Evolutionary conservation across 2,797 vertebrate species (phyloP).

Genomic region (Phoebastria nigripes): DNA sequence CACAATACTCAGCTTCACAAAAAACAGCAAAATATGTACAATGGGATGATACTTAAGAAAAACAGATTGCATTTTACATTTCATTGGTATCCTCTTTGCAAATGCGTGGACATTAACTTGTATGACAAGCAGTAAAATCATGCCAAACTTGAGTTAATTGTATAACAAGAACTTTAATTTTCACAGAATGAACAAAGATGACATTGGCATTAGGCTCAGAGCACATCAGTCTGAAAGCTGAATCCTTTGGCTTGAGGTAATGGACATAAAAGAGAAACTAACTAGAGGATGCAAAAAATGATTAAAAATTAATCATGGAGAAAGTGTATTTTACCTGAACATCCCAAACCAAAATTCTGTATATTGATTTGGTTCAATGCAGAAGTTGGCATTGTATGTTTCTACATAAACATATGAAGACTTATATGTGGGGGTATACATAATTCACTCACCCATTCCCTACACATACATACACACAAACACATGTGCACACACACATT

Average conservation of each 20-base stretch:
- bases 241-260: neutral
- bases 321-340: neutral
- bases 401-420: neutral
- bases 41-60: neutral
- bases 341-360: neutral
- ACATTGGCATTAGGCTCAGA: neutral
- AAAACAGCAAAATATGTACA: neutral
- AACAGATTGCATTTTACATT: neutral
- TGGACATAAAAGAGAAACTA: neutral
- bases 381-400: neutral
- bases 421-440: neutral
- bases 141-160: neutral
- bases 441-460: neutral
- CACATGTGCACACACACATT: accelerated
- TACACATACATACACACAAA: neutral
- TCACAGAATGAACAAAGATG: neutral
- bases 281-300: neutral
- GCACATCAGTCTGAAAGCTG: neutral
- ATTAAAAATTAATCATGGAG: neutral
- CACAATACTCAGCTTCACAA: neutral
- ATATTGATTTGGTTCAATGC: neutral
- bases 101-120: neutral
- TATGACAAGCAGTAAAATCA: neutral
- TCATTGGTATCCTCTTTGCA: neutral
- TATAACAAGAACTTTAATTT: neutral